Base-by-base conservation (phyloP, 2,888 invertebrate genomes). In the Leptothorax acervorum region DNA sequence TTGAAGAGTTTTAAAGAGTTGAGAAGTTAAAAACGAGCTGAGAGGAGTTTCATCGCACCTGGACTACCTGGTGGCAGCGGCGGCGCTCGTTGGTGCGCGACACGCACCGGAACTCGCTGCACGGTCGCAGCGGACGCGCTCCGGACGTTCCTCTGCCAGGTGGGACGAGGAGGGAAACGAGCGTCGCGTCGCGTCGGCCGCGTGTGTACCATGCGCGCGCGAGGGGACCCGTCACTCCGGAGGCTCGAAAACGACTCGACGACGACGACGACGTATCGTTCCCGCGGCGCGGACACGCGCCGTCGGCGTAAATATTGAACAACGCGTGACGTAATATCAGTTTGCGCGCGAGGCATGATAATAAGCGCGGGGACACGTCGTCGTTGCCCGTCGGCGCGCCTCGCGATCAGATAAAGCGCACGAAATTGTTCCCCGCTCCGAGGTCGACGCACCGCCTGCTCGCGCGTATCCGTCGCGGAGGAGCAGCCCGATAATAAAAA, bases 401-500 rank as follows among this genome's bases (percentile, higher is more conserved):
- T 83, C 78, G 85, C 87, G 78, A 90, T 90, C 90, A 78, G 87
- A 88, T 89, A 89, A 88, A 86, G 82, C 63, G 84, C 68, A 66
- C 86, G 84, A 86, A 85, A 85, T 83, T 75, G 81, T 85, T 82
- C 68, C 39, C 71, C 75, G 42, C 39, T 48, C 39, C 71, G 82
- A 68, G 82, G 84, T 88, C 76, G 84, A 35, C 86, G 71, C 83
- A 85, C 83, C 85, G 53, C 5, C 35, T 6, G 35, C 28, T 31
- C 62, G 71, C 39, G 23, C n/a, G 85, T 89, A 88, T 87, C 90
- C 60, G 60, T 31, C 76, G 55, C 48, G 78, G 68, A n/a, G 76
- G 78, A 66, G 66, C 73, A 15, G 66, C 73, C 75, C 84, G 91
- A 90, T 90, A 89, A 91, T 90, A 89, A 91, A 91, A 75, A 75